phyloP scores from a whole-genome alignment of 2,113 vertebrate genomes.

The Pristiophorus japonicus region DNA sequence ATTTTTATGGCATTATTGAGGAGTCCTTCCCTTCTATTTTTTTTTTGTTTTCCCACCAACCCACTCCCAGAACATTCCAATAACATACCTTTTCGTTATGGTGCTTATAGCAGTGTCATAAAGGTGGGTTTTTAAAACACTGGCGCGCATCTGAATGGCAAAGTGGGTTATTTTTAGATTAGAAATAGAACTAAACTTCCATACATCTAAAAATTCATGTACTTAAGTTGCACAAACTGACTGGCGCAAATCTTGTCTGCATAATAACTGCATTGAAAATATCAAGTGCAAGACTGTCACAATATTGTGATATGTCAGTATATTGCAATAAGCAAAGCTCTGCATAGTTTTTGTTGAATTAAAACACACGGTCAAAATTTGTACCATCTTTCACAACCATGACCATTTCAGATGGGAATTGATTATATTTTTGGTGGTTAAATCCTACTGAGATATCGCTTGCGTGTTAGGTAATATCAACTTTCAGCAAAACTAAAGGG shows the following conservation, averaged over 20 bases:
- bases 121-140: not conserved
- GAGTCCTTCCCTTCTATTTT: too few relatives aligned
- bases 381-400: not conserved
- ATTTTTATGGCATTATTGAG: not conserved
- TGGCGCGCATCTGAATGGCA: too few relatives aligned
- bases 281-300: not conserved
- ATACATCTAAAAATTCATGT: not conserved
- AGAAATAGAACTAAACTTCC: not conserved
- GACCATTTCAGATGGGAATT: not conserved
- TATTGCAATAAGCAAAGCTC: too few relatives aligned
- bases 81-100: not conserved
- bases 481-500: too few relatives aligned
- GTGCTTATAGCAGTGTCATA: not conserved
- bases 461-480: too few relatives aligned
- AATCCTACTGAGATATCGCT: too few relatives aligned
- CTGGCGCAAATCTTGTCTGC: not conserved
- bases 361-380: not conserved
- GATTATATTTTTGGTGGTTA: too few relatives aligned
- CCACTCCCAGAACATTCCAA: not conserved
- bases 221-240: not conserved
- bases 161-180: not conserved
- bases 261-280: not conserved
- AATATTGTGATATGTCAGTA: not conserved
- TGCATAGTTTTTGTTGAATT: not conserved
- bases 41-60: too few relatives aligned